Percentiles rank a stretch among this genome's conserved stretches.
phyloP scores from a whole-genome alignment of 1,140 invertebrate species.

The Idris sp. region DNA sequence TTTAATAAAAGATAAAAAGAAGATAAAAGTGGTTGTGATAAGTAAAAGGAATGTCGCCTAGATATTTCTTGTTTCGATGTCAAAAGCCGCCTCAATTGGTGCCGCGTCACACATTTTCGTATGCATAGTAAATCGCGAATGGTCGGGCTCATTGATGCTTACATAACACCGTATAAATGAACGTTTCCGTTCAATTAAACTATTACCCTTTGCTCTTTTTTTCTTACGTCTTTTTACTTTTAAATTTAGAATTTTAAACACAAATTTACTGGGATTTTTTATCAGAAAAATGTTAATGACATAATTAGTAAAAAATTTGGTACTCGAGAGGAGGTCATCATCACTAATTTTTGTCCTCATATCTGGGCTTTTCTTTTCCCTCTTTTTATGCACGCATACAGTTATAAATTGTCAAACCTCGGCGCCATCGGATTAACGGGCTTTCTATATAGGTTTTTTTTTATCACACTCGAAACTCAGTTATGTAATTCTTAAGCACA shows the following conservation, averaged over 20 bases:
- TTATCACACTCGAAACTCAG: constrained; percentile 36
- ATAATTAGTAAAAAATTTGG: too few relatives aligned
- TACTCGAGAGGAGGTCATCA: constrained; percentile 23
- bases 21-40: too few relatives aligned
- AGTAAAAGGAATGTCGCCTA: constrained; percentile 36
- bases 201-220: constrained; percentile 14
- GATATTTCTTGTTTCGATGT: constrained; percentile 32
- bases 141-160: constrained; percentile 39
- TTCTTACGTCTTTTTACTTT: too few relatives aligned
- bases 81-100: constrained; percentile 32
- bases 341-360: constrained; percentile 50
- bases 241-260: too few relatives aligned
- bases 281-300: too few relatives aligned
- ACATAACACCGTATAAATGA: constrained; percentile 32
- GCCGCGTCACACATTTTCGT: constrained; percentile 41
- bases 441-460: constrained; percentile 37
- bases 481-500: constrained; percentile 36
- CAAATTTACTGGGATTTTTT: too few relatives aligned
- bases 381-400: too few relatives aligned
- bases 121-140: constrained; percentile 36
- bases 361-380: too few relatives aligned
- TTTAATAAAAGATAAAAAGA: too few relatives aligned
- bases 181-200: constrained; percentile 33
- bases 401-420: constrained; percentile 37
- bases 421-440: constrained; percentile 39